phyloP scores from a whole-genome alignment of 1,140 invertebrate genomes.

The Drosophila serrata region DNA sequence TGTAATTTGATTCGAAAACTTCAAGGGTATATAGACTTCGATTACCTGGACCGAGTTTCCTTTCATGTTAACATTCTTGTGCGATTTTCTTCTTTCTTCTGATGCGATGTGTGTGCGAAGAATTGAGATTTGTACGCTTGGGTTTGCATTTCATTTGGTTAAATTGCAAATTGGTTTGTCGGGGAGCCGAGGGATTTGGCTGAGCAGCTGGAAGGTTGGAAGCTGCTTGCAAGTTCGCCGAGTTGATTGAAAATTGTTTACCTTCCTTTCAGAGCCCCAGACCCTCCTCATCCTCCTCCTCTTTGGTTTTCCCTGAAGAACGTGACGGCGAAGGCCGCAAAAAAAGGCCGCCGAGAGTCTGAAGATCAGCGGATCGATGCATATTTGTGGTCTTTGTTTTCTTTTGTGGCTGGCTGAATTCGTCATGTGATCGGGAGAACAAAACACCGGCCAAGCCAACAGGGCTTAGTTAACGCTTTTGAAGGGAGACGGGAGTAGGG shows the following conservation, averaged over 20 bases:
- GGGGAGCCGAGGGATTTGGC: slow-evolving; percentile 39
- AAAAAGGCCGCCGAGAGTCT: slow-evolving; percentile 34
- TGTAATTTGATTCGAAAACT: no score
- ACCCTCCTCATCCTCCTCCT: neutral
- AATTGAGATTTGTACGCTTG: slow-evolving; percentile 60
- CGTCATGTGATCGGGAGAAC: slow-evolving; percentile 66
- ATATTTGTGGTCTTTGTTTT: slow-evolving; percentile 79
- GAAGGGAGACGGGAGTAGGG: neutral
- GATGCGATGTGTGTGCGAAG: slow-evolving; percentile 27
- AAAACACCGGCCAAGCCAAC: neutral
- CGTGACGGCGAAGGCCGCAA: slow-evolving; percentile 45
- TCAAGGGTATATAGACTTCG: no score
- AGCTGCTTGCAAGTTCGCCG: slow-evolving; percentile 52
- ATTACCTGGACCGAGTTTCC: no score
- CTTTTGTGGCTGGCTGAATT: slow-evolving; percentile 59
- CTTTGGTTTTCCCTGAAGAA: slow-evolving; percentile 70
- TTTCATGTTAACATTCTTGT: neutral
- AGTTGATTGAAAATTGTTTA: slow-evolving; percentile 54
- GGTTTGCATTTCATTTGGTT: slow-evolving; percentile 76
- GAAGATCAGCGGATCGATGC: slow-evolving; percentile 55
- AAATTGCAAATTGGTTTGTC: slow-evolving; percentile 55
- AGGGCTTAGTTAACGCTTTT: slow-evolving; percentile 78
- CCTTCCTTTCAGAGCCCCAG: slow-evolving; percentile 29
- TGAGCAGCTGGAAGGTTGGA: slow-evolving; percentile 56
- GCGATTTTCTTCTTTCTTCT: slow-evolving; percentile 52